phyloP scores from a whole-genome alignment of 2,888 invertebrate genomes.

The Drosophila rellima region DNA sequence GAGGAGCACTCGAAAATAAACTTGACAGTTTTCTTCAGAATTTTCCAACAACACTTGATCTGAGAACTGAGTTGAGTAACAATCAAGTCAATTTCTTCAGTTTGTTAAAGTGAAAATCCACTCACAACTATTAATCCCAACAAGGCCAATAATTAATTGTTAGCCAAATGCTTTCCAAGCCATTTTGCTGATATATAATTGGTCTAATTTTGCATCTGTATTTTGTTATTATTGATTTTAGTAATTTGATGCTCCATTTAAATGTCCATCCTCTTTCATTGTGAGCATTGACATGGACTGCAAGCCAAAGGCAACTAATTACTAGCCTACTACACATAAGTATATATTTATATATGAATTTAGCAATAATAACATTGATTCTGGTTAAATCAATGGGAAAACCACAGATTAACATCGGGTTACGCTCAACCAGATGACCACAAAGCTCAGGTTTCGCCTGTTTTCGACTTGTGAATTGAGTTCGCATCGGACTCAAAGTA shows the following conservation, averaged over 20 bases:
- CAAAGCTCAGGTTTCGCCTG: not conserved
- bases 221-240: not conserved
- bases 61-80: too few relatives aligned
- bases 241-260: slow-evolving; percentile 1
- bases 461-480: not conserved
- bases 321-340: not conserved
- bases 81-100: not conserved
- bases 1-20: not conserved
- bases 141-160: not conserved
- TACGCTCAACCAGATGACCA: not conserved
- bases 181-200: not conserved
- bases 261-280: not conserved
- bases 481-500: not conserved
- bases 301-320: not conserved
- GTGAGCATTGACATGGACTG: not conserved
- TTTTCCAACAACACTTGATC: not conserved
- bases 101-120: not conserved
- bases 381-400: not conserved
- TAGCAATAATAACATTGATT: not conserved
- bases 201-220: not conserved
- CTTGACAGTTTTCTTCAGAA: not conserved
- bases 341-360: not conserved
- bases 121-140: not conserved
- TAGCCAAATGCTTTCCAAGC: not conserved
- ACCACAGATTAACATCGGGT: not conserved